Conservation (phyloP, 2,113 vertebrate genomes). For the Sclerurus mexicanus region DNA sequence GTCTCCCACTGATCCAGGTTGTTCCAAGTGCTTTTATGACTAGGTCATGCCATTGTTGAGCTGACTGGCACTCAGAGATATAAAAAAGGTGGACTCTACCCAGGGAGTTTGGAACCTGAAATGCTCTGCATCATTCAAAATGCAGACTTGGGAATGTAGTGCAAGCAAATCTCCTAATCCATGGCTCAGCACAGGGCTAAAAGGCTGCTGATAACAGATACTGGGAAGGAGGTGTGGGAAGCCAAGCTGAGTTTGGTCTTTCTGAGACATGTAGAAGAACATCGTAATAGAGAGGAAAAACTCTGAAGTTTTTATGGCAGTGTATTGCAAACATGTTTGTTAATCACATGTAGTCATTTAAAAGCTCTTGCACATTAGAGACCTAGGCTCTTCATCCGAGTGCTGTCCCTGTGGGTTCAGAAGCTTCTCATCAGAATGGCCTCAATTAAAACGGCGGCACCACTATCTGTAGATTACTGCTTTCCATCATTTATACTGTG, state of each 20-base stretch:
- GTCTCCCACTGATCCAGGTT: neutral
- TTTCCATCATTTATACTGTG: constrained; percentile 77
- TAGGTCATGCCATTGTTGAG: neutral
- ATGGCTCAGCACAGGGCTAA: neutral
- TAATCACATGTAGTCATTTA: constrained; percentile 13
- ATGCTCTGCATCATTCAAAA: neutral
- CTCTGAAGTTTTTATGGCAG: neutral
- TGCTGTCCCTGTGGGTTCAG: constrained; percentile 30
- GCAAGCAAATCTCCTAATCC: neutral
- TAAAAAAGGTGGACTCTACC: neutral
- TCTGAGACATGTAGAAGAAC: neutral
- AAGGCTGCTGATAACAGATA: neutral
- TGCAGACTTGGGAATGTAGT: neutral
- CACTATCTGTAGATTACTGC: constrained; percentile 70
- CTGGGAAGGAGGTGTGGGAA: neutral
- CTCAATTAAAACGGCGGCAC: constrained; percentile 66
- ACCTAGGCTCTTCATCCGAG: constrained; percentile 7
- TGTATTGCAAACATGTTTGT: neutral
- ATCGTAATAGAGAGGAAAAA: neutral
- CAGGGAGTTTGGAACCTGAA: neutral
- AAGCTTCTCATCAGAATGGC: constrained; percentile 68
- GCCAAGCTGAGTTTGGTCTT: neutral
- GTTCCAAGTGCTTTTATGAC: neutral
- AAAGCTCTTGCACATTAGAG: neutral
- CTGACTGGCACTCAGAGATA: neutral